phyloP scores from a whole-genome alignment of 2,113 vertebrate species.

The Anhinga anhinga region DNA sequence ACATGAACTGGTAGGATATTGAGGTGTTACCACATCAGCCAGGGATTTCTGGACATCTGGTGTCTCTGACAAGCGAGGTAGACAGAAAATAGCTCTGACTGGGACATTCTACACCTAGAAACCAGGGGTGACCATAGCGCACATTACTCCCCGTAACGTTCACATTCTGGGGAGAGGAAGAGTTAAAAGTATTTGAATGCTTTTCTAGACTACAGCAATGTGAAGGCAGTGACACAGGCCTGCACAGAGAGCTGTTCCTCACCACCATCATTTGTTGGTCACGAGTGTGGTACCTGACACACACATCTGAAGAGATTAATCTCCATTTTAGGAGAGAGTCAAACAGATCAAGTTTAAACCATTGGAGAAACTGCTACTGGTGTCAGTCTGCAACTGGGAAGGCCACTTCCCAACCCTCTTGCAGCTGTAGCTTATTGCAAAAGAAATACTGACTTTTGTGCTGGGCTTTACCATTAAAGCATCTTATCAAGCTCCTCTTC shows the following conservation, averaged over 20 bases:
- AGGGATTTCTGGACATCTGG: background rate
- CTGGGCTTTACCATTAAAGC: background rate
- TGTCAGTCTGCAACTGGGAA: background rate
- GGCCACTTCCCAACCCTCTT: background rate
- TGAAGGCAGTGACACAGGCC: background rate
- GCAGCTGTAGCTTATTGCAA: background rate
- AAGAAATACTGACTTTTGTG: background rate
- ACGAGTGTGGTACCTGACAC: background rate
- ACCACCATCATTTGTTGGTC: background rate
- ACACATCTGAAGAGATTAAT: background rate
- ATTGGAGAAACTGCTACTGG: background rate
- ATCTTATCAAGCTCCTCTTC: background rate
- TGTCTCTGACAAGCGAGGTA: background rate
- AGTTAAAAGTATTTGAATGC: background rate
- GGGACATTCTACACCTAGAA: background rate
- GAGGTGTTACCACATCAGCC: background rate
- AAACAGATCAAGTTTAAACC: background rate
- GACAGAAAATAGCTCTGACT: background rate
- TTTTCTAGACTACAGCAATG: background rate
- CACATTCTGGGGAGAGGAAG: background rate
- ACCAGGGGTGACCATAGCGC: background rate
- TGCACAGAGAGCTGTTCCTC: background rate
- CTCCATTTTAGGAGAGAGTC: background rate
- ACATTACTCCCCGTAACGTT: background rate
- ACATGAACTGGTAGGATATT: background rate